Conservation (phyloP, 2,797 vertebrate genomes). For the Salmo trutta region DNA sequence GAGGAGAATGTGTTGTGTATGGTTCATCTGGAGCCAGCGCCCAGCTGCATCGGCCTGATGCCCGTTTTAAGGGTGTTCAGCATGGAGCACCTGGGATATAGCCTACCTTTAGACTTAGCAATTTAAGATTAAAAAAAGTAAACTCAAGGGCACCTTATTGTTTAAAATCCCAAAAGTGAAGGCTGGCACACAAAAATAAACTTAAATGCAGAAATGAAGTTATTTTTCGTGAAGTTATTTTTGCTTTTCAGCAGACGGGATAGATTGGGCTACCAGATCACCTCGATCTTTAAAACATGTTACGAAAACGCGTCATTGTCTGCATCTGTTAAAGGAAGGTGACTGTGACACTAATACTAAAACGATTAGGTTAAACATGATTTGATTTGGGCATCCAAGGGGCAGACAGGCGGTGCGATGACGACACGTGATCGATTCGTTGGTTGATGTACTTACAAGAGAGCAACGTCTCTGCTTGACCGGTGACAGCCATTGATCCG, state of each 20-base stretch:
- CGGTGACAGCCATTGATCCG: conserved; percentile 10
- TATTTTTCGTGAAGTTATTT: no score
- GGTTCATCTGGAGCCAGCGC: background rate
- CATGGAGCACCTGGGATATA: no score
- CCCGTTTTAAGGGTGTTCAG: no score
- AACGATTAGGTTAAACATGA: background rate
- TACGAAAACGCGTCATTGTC: background rate
- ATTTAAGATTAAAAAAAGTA: no score
- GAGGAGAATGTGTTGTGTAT: conserved; percentile 36
- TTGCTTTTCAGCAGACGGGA: background rate
- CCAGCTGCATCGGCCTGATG: background rate
- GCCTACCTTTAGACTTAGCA: no score
- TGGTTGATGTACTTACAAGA: conserved; percentile 7
- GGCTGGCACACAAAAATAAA: background rate
- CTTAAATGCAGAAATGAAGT: conserved; percentile 11
- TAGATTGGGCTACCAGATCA: background rate
- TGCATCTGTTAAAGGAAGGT: background rate
- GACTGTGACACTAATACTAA: background rate
- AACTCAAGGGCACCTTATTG: no score
- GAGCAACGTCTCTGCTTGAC: conserved; percentile 7
- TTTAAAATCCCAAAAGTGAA: background rate
- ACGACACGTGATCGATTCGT: conserved; percentile 1
- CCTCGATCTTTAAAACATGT: background rate
- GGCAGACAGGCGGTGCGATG: background rate
- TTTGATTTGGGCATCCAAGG: background rate